Percentiles rank a stretch among this genome's conserved stretches.
phyloP scores from a whole-genome alignment of 1,140 invertebrate genomes.

The Chrysomallon squamiferum region DNA sequence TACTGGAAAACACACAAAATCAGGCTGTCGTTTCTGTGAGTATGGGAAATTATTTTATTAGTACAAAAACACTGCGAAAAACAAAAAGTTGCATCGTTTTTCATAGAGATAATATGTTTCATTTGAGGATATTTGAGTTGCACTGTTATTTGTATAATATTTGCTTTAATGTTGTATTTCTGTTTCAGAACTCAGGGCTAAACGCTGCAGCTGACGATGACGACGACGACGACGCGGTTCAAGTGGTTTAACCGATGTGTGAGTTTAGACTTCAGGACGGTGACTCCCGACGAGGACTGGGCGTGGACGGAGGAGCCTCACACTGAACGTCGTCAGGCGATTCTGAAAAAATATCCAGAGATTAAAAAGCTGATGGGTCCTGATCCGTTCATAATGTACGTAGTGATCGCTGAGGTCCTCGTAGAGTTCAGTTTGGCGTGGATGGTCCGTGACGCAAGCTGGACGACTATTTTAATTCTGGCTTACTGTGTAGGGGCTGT shows the following conservation, averaged over 20 bases:
- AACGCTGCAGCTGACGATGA: too few species aligned
- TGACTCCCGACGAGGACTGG: slow-evolving; percentile 38
- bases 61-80: too few species aligned
- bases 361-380: slow-evolving; percentile 62
- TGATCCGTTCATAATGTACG: slow-evolving; percentile 53
- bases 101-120: too few species aligned
- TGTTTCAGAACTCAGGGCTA: neutral
- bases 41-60: too few species aligned
- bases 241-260: slow-evolving; percentile 36
- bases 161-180: neutral
- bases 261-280: slow-evolving; percentile 27
- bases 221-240: neutral
- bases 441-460: slow-evolving; percentile 48
- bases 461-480: slow-evolving; percentile 45
- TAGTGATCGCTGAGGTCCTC: slow-evolving; percentile 40
- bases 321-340: slow-evolving; percentile 48
- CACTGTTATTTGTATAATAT: neutral
- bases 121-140: neutral
- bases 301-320: slow-evolving; percentile 58
- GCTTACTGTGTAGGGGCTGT: slow-evolving; percentile 58
- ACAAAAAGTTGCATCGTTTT: too few species aligned
- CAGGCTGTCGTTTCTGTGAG: too few species aligned
- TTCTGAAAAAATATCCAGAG: slow-evolving; percentile 60
- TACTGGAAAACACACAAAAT: too few species aligned
- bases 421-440: slow-evolving; percentile 50